These are phyloP conservation scores for Busseola fusca DNA, from an alignment of 2,888 invertebrate species.

Conservation along the genomic window DNA sequence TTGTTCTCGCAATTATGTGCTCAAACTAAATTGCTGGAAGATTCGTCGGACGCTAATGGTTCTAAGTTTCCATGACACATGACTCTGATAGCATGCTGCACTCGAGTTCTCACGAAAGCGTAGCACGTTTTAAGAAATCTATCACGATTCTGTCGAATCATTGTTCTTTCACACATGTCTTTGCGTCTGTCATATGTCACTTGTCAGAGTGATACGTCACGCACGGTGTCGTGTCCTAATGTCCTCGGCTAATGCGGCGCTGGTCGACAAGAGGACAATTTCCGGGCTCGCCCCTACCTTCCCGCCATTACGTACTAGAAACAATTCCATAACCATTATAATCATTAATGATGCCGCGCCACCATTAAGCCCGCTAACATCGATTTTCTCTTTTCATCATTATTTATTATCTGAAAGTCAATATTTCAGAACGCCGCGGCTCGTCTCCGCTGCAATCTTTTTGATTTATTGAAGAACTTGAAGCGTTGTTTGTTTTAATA, in stretches of 20 bases:
- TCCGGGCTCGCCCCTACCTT: constrained; percentile 85
- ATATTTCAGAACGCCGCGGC: constrained; percentile 54
- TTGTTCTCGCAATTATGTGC: constrained; percentile 88
- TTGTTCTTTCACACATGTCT: constrained; percentile 69
- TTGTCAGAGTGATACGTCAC: constrained; percentile 79
- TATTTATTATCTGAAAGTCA: constrained; percentile 68
- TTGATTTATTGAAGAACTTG: constrained; percentile 62
- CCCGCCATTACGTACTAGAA: constrained; percentile 83
- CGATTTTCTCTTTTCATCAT: constrained; percentile 73
- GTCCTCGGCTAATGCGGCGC: constrained; percentile 84
- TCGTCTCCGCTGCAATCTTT: constrained; percentile 48
- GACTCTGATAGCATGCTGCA: constrained; percentile 58
- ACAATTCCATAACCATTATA: constrained; percentile 84
- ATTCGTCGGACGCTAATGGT: constrained; percentile 84
- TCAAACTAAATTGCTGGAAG: constrained; percentile 86
- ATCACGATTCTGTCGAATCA: constrained; percentile 72
- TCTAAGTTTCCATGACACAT: constrained; percentile 80
- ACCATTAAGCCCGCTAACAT: constrained; percentile 73
- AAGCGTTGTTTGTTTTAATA: constrained; percentile 62
- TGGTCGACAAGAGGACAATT: constrained; percentile 86
- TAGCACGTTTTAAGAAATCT: constrained; percentile 44
- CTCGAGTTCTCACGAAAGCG: constrained; percentile 54
- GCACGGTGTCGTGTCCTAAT: constrained; percentile 79
- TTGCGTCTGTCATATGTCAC: constrained; percentile 76
- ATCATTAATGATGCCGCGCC: constrained; percentile 80